Conservation (phyloP, 2,113 vertebrate genomes). For the Gracilinanus agilis region DNA sequence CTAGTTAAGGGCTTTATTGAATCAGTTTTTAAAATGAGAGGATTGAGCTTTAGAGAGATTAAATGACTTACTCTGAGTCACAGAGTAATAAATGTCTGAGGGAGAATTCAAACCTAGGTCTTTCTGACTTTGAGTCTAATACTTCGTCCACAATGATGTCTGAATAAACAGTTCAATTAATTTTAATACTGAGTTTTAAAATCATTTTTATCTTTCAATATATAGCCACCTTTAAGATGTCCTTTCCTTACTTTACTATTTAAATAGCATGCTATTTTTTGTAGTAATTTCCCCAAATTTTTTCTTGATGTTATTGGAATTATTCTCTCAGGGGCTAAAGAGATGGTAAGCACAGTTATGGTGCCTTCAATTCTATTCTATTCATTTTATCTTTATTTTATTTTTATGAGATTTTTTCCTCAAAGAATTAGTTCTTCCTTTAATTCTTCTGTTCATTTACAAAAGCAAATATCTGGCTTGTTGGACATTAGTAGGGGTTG, state of each 20-base stretch:
- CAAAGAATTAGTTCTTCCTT: background rate
- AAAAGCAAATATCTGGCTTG: slow-evolving; percentile 10
- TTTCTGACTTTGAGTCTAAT: background rate
- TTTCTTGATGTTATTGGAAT: background rate
- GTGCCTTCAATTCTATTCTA: background rate
- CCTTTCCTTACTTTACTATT: background rate
- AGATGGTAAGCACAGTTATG: background rate
- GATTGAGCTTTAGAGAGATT: background rate
- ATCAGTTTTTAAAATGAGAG: background rate
- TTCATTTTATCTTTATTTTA: slow-evolving; percentile 29
- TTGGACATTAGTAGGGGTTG: background rate
- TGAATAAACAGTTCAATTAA: slow-evolving; percentile 22
- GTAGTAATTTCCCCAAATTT: background rate
- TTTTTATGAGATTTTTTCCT: background rate
- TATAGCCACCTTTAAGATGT: background rate
- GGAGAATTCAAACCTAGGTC: background rate
- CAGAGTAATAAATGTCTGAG: background rate
- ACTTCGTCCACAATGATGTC: background rate
- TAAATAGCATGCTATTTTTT: background rate
- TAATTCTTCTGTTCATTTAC: slow-evolving; percentile 29
- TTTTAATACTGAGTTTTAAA: background rate
- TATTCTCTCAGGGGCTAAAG: background rate
- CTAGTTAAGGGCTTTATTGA: background rate
- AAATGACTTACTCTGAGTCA: background rate
- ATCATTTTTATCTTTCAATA: background rate